These are phyloP conservation scores for Conopomorpha cramerella DNA, from an alignment of 1,140 invertebrate species.

Conservation along the genomic window DNA sequence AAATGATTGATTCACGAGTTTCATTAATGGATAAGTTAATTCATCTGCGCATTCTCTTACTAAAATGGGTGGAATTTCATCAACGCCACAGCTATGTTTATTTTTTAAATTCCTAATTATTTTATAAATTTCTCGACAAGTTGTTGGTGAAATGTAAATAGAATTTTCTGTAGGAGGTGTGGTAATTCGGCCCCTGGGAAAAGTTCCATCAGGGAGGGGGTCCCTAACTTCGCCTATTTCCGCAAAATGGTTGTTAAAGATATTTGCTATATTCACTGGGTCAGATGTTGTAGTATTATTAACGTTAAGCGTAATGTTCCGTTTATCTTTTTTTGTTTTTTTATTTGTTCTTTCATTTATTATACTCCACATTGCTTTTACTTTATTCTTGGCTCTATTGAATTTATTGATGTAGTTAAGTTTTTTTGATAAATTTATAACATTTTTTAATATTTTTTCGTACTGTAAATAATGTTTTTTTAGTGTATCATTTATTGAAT, in stretches of 20 bases:
- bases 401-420: background rate
- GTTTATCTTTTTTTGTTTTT: background rate
- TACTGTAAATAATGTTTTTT: constrained; percentile 3
- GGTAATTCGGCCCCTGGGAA: background rate
- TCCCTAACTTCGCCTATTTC: background rate
- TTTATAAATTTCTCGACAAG: background rate
- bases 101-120: constrained; percentile 3
- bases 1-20: background rate
- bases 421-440: background rate
- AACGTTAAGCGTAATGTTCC: constrained; percentile 1
- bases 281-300: background rate
- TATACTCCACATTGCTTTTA: constrained; percentile 3
- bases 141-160: background rate
- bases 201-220: background rate
- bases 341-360: constrained; percentile 4
- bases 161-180: background rate
- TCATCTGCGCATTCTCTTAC: constrained; percentile 2
- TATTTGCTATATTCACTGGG: background rate
- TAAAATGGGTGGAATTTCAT: constrained; percentile 1
- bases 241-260: constrained; percentile 2
- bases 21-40: background rate
- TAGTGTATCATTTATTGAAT: background rate
- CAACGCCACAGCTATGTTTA: constrained; percentile 2
- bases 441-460: constrained; percentile 4
- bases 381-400: background rate